phyloP scores from a whole-genome alignment of 2,888 invertebrate species.

The Hypomecis punctinalis region DNA sequence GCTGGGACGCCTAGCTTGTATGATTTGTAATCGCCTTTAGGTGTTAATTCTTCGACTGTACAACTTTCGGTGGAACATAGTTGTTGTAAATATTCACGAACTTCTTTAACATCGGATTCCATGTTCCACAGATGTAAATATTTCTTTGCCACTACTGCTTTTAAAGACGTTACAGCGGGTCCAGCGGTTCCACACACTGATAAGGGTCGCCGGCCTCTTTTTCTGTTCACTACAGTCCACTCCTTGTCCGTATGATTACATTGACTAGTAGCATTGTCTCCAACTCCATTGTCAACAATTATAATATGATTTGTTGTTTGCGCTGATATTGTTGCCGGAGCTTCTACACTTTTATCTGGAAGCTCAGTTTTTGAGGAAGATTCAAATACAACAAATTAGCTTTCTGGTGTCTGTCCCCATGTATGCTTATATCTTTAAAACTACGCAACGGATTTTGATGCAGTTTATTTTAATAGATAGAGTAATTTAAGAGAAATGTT shows the following conservation, averaged over 20 bases:
- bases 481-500: too few relatives aligned
- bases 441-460: too few relatives aligned
- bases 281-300: too few relatives aligned
- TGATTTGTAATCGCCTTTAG: conserved; percentile 2
- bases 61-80: not conserved
- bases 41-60: not conserved
- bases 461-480: too few relatives aligned
- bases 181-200: not conserved
- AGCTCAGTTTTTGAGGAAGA: too few relatives aligned
- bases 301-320: too few relatives aligned
- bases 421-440: too few relatives aligned
- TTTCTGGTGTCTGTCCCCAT: too few relatives aligned
- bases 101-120: not conserved
- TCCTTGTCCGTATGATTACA: not conserved
- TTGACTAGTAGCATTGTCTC: too few relatives aligned
- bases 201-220: not conserved
- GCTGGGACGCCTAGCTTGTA: conserved; percentile 3
- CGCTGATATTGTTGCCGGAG: too few relatives aligned
- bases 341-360: too few relatives aligned
- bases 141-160: not conserved
- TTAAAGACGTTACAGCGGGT: conserved; percentile 1
- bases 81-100: not conserved
- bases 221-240: not conserved
- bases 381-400: too few relatives aligned
- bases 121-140: conserved; percentile 9